These are phyloP conservation scores for Himantopus leucocephalus DNA, from an alignment of 2,113 vertebrate species.

Conservation along the genomic window DNA sequence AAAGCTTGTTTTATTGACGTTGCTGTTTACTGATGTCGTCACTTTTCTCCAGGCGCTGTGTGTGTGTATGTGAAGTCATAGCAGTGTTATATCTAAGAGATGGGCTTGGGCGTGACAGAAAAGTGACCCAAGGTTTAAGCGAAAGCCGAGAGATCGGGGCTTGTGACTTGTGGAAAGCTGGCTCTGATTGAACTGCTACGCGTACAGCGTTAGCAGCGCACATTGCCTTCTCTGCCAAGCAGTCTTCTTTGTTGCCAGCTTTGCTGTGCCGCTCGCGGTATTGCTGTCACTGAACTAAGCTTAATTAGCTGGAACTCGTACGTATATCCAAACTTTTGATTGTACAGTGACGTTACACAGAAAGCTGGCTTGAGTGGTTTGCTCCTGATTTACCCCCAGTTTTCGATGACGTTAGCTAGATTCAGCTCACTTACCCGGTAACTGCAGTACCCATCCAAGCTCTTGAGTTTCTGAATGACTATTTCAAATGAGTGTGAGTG, in stretches of 20 bases:
- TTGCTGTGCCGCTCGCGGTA: neutral
- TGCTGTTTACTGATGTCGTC: neutral
- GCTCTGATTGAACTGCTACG: constrained; percentile 20
- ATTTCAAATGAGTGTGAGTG: neutral
- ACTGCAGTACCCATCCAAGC: rapidly evolving
- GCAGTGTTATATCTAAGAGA: neutral
- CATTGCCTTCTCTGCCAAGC: neutral
- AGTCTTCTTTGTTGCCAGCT: neutral
- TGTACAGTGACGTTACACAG: rapidly evolving
- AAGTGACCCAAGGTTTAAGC: neutral
- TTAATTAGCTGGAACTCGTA: neutral
- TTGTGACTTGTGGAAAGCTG: constrained; percentile 15
- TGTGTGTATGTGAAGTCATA: neutral
- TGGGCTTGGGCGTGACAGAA: neutral
- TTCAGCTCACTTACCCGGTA: neutral
- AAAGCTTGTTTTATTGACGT: neutral
- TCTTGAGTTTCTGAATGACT: neutral
- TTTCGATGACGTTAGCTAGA: too few species aligned
- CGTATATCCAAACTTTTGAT: neutral
- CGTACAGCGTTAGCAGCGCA: neutral
- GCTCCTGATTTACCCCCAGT: neutral
- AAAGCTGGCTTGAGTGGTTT: neutral
- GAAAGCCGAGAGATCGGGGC: neutral
- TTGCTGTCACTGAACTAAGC: neutral
- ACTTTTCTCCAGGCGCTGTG: neutral